Conservation (phyloP, 1,140 invertebrate genomes). For the Condylostylus longicornis region DNA sequence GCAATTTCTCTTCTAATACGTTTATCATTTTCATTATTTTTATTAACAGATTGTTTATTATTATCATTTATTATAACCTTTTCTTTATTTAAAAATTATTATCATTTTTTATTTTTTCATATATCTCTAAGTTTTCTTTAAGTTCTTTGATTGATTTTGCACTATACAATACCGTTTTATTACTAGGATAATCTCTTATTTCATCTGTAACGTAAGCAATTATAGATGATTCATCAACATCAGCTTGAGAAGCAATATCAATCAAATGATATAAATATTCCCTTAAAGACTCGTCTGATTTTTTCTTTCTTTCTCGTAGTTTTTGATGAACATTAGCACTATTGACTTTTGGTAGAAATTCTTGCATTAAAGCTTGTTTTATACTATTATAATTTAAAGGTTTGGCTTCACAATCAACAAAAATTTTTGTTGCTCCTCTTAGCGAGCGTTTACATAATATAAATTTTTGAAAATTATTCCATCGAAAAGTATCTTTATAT, state of each 20-base stretch:
- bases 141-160: too few relatives aligned
- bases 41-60: too few relatives aligned
- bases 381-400: constrained; percentile 11
- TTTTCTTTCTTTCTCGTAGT: constrained; percentile 12
- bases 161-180: too few relatives aligned
- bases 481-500: too few relatives aligned
- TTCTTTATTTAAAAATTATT: constrained; percentile 4
- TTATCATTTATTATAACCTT: constrained; percentile 1
- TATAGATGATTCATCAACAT: constrained; percentile 16
- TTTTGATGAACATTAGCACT: too few relatives aligned
- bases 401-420: too few relatives aligned
- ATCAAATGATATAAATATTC: constrained; percentile 14
- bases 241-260: constrained; percentile 16
- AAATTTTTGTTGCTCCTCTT: constrained; percentile 8
- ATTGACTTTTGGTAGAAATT: constrained; percentile 13
- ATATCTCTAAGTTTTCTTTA: too few relatives aligned
- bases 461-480: too few relatives aligned
- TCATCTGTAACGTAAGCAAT: constrained; percentile 28
- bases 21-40: too few relatives aligned
- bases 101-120: constrained; percentile 12
- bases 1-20: too few relatives aligned
- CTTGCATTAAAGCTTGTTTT: constrained; percentile 8
- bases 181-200: constrained; percentile 19
- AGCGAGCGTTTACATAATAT: constrained; percentile 11
- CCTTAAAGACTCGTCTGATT: constrained; percentile 8